These are phyloP conservation scores for Stigmatopora nigra DNA, from an alignment of 2,113 vertebrate genomes.

Conservation along the genomic window DNA sequence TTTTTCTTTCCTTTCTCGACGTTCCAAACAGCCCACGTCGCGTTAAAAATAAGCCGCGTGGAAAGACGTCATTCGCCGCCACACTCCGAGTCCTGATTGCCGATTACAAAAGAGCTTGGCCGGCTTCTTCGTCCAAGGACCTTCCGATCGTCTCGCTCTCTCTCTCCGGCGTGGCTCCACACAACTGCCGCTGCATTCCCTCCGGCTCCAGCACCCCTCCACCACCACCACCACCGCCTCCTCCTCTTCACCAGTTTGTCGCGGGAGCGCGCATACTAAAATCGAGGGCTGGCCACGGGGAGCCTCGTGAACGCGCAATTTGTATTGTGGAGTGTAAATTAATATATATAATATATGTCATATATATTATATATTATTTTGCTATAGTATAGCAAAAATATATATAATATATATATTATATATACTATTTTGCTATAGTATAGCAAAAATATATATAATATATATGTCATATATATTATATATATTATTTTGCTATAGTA, in stretches of 20 bases:
- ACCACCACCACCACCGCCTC: background rate
- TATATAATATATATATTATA: no score
- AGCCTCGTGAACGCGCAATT: constrained; percentile 45
- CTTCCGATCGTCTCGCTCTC: background rate
- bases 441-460: no score
- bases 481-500: no score
- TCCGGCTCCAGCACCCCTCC: constrained; percentile 10
- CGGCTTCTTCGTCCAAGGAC: constrained; percentile 33
- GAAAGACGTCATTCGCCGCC: background rate
- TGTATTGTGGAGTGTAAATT: background rate
- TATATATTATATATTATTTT: no score
- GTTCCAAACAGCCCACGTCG: background rate
- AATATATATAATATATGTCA: no score
- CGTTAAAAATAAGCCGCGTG: background rate
- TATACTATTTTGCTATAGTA: no score
- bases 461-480: no score
- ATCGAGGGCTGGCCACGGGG: constrained; percentile 42
- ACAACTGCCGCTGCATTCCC: constrained; percentile 58
- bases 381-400: no score
- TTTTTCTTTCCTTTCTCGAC: constrained; percentile 10
- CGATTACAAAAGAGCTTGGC: constrained; percentile 10
- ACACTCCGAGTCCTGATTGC: constrained; percentile 27
- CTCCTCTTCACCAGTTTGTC: constrained; percentile 37
- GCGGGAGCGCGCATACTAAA: constrained; percentile 53
- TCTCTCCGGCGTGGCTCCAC: constrained; percentile 48